phyloP scores from a whole-genome alignment of 2,113 vertebrate species.

The Trachemys scripta region DNA sequence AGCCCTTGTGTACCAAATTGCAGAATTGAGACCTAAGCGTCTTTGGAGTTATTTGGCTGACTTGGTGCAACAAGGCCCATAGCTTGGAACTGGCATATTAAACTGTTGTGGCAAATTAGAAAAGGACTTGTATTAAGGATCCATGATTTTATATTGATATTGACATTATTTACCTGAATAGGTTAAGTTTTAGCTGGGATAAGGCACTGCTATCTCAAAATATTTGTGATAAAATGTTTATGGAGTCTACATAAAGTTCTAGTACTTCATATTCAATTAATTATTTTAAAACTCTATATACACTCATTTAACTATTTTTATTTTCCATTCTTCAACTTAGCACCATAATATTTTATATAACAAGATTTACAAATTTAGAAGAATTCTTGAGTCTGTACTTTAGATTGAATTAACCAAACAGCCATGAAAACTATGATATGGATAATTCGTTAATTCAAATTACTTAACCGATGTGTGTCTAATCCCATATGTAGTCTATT shows the following conservation, averaged over 20 bases:
- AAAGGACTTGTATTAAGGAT: background rate
- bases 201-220: background rate
- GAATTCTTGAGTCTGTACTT: background rate
- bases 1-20: background rate
- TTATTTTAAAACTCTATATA: background rate
- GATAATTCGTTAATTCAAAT: background rate
- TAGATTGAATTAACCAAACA: background rate
- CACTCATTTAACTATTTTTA: background rate
- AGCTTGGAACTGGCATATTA: background rate
- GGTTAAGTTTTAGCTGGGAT: background rate
- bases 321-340: background rate
- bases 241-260: background rate
- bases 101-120: background rate
- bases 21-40: background rate
- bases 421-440: background rate
- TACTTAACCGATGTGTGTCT: background rate
- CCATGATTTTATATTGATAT: background rate
- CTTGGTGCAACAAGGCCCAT: background rate
- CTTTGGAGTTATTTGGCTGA: slow-evolving; percentile 17
- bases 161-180: background rate
- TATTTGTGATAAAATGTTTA: background rate
- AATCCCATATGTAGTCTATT: slow-evolving; percentile 8
- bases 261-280: background rate
- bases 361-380: background rate
- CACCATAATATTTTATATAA: background rate